Base-by-base conservation (phyloP, 1,140 invertebrate species). In the Eueides isabella region DNA sequence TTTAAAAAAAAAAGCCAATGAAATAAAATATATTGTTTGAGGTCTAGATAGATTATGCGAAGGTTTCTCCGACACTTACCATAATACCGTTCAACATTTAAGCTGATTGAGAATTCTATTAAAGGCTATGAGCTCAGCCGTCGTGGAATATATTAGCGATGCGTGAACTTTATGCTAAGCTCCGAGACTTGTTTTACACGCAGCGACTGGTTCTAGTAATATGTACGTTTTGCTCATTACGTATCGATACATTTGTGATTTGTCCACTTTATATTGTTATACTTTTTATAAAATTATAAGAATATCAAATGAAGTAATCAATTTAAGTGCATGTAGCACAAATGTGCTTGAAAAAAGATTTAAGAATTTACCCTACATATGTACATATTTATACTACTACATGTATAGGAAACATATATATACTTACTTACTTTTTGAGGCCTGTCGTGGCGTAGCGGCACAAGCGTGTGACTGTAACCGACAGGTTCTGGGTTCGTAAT, bases 101-200 rank as follows among this genome's bases (percentile, higher is more conserved):
- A 83, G 81, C 80, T 83, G 87, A 89, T 89, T 86, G 84, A 86
- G 82, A 85, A 86, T 90, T 91, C 88, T 91, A 92, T 86, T 91
- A 89, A 79, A 91, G 86, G 83, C 85, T 86, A 87, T 92, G 91
- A 92, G 88, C 85, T 92, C 89, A 92, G 78, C 80, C 69, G 76
- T 85, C 91, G 89, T 92, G 91, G 89, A 84, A 92, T 92, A 90
- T 80, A 91, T 92, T 92, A 91, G 79, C 80, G 72, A 85, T 82
- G 89, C 86, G 83, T 90, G 86, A 90, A 92, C 91, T 91, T 91
- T 90, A 88, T 91, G 78, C 82, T 82, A 90, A 89, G 87, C 86
- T 88, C 26, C 62, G 41, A 72, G 71, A 65, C 71, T 66, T 28
- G 71, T 61, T 30, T 55, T 66, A 66, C 62, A 61, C 28, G 29